phyloP scores from a whole-genome alignment of 2,797 vertebrate genomes.

The Onychomys arenicola region DNA sequence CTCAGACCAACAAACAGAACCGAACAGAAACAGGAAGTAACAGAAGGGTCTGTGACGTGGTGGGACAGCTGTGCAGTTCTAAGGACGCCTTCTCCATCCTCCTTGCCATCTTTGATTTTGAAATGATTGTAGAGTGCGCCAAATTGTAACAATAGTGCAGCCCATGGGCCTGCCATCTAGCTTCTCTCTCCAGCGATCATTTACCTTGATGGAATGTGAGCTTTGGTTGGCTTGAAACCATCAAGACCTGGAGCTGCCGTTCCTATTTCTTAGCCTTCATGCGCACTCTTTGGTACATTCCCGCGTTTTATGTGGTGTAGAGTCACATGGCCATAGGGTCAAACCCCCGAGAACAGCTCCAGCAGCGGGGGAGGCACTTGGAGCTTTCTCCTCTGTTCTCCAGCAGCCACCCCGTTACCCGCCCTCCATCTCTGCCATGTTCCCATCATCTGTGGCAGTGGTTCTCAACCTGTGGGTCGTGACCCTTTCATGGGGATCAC shows the following conservation, averaged over 20 bases:
- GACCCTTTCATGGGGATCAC: not conserved
- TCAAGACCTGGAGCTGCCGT: not conserved
- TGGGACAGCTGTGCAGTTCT: not conserved
- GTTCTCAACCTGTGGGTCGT: not conserved
- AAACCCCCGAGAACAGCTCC: not conserved
- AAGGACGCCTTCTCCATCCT: not conserved
- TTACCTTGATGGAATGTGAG: not conserved
- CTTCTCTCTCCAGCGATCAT: not conserved
- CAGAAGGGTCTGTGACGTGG: not conserved
- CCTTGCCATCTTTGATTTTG: not conserved
- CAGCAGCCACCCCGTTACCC: not conserved
- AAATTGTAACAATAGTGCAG: not conserved
- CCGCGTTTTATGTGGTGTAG: not conserved
- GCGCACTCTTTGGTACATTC: not conserved
- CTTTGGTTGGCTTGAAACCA: not conserved
- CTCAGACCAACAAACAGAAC: not conserved
- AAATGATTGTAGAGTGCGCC: not conserved
- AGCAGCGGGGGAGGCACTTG: not conserved
- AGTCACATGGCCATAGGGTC: not conserved
- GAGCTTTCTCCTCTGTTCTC: not conserved
- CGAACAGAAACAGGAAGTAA: not conserved
- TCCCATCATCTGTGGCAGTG: not conserved
- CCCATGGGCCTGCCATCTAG: not conserved
- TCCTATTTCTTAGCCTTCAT: not conserved
- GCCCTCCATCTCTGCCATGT: not conserved